Evolutionary conservation across 2,888 invertebrate species (phyloP).

Genomic region (Ophion obscuratus): DNA sequence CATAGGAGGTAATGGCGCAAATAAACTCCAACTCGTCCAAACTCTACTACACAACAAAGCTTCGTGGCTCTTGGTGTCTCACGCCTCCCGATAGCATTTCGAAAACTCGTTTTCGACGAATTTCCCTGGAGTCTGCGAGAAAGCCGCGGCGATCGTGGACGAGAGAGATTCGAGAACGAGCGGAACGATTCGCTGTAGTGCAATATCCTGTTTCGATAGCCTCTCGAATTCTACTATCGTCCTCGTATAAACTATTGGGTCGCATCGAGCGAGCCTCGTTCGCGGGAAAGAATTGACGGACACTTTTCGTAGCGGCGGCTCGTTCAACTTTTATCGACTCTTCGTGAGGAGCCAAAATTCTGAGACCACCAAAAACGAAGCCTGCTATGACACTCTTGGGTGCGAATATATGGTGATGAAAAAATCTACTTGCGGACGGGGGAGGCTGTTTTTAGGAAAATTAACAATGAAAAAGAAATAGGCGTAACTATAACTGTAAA

Average conservation of each 20-base stretch:
- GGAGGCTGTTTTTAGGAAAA: too few relatives aligned
- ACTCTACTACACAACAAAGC: conserved; percentile 17
- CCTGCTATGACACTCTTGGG: too few relatives aligned
- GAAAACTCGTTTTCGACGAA: conserved; percentile 68
- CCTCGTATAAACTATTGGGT: neutral
- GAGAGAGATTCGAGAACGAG: conserved; percentile 21
- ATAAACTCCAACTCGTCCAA: conserved; percentile 35
- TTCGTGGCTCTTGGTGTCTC: conserved; percentile 17
- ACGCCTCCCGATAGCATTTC: conserved; percentile 64
- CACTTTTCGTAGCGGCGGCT: neutral
- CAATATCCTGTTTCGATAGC: conserved; percentile 50
- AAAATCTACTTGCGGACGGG: too few relatives aligned
- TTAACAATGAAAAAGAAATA: too few relatives aligned
- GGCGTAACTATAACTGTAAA: too few relatives aligned
- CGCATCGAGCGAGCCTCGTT: neutral
- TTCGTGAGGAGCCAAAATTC: too few relatives aligned
- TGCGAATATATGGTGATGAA: too few relatives aligned
- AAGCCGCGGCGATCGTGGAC: conserved; percentile 28
- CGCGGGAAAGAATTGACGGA: conserved; percentile 7
- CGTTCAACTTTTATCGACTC: too few relatives aligned
- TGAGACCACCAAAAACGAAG: too few relatives aligned
- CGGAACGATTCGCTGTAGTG: conserved; percentile 35
- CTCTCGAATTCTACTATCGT: conserved; percentile 24
- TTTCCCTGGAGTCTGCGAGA: conserved; percentile 66
- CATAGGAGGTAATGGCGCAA: neutral